Evolutionary conservation across 92 coral and sea anemone species (phyloP).

Genomic region (Isaurus tuberculatus): DNA sequence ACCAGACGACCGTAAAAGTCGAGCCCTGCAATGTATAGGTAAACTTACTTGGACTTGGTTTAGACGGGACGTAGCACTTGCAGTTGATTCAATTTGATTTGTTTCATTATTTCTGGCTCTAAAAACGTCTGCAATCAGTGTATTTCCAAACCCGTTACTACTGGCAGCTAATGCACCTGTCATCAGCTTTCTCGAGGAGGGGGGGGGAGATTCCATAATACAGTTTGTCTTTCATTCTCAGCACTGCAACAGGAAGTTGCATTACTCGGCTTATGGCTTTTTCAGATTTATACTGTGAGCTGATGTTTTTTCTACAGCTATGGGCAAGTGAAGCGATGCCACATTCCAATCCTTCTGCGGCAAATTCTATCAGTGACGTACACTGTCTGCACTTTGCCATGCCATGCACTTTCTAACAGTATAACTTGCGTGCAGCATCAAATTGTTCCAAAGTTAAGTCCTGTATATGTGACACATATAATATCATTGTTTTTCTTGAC

Average conservation of each 20-base stretch:
- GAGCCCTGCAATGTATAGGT: too few species aligned
- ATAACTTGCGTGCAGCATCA: conserved; percentile 46
- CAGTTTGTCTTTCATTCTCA: conserved; percentile 51
- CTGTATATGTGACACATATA: conserved; percentile 47
- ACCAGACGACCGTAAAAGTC: too few species aligned
- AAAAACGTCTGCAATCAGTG: too few species aligned
- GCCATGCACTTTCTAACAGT: conserved; percentile 53
- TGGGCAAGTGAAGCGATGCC: conserved; percentile 41
- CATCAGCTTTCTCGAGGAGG: too few species aligned
- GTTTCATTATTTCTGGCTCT: too few species aligned
- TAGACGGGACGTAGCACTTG: too few species aligned
- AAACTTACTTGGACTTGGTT: too few species aligned
- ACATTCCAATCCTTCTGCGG: conserved; percentile 38
- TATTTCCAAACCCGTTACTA: too few species aligned
- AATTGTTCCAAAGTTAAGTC: conserved; percentile 63
- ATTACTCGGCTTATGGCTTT: conserved; percentile 61
- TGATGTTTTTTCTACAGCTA: conserved; percentile 25
- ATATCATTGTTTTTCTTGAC: conserved; percentile 34
- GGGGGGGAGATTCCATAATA: background rate
- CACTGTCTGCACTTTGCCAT: conserved; percentile 6
- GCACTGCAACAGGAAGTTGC: conserved; percentile 70
- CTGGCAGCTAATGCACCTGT: too few species aligned
- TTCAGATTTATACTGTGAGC: conserved; percentile 32
- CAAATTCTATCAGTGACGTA: conserved; percentile 50
- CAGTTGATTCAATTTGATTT: too few species aligned